A percentile compares a stretch with the other conserved stretches of the same genome.
Conservation (phyloP, 1,140 invertebrate species). For the Camponotus floridanus region DNA sequence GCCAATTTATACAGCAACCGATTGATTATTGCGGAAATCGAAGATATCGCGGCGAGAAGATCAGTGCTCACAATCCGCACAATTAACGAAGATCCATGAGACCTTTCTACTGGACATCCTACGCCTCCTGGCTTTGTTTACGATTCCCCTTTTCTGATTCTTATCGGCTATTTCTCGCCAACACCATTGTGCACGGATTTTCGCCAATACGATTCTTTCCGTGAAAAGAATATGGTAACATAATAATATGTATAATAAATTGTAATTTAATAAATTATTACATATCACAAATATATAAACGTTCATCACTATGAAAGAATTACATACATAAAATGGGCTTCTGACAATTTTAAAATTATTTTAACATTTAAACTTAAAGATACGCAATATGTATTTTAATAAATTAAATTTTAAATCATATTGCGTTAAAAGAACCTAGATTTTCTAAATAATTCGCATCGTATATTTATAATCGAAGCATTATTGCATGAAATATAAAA, state of each 20-base stretch:
- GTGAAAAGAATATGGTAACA: background rate
- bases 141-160: slow-evolving; percentile 73
- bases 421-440: background rate
- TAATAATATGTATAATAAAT: background rate
- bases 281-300: background rate
- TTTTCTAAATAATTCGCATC: background rate
- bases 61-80: slow-evolving; percentile 74
- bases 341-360: background rate
- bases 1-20: slow-evolving; percentile 21
- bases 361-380: background rate
- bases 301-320: background rate
- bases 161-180: slow-evolving; percentile 77
- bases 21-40: slow-evolving; percentile 73
- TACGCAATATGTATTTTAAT: background rate
- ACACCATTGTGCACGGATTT: slow-evolving; percentile 37
- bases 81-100: slow-evolving; percentile 79
- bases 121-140: slow-evolving; percentile 81
- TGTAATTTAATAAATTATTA: slow-evolving; percentile 21
- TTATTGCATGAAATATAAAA: slow-evolving; percentile 4
- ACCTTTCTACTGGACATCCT: slow-evolving; percentile 72
- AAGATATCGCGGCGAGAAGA: slow-evolving; percentile 55
- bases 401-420: slow-evolving; percentile 7
- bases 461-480: background rate
- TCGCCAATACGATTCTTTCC: background rate
- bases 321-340: background rate